Conservation (phyloP, 2,888 invertebrate genomes). For the Drosophila nigritarsus region DNA sequence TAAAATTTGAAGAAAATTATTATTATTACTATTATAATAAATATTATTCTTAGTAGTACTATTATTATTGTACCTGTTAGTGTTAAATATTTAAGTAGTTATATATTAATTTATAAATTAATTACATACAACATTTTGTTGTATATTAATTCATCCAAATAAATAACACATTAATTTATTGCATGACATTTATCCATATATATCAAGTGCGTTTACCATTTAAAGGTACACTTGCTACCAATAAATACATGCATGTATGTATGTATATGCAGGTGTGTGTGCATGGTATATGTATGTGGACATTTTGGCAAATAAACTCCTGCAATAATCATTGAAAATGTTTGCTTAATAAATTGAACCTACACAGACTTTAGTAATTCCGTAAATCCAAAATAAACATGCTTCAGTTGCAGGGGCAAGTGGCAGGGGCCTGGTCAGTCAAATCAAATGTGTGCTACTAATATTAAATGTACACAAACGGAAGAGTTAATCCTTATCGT, state of each 20-base stretch:
- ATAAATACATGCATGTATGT: neutral
- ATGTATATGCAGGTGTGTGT: too few species aligned
- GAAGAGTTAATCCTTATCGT: conserved; percentile 80
- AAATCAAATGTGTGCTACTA: conserved; percentile 78
- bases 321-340: conserved; percentile 36
- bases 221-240: neutral
- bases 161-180: neutral
- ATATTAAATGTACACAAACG: conserved; percentile 78
- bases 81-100: neutral
- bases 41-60: neutral
- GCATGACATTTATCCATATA: neutral
- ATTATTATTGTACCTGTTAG: neutral
- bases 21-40: neutral
- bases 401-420: neutral
- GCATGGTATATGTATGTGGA: neutral
- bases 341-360: conserved; percentile 73
- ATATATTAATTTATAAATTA: neutral
- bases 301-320: conserved; percentile 22
- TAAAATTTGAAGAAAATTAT: neutral
- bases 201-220: too few species aligned
- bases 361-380: conserved; percentile 65
- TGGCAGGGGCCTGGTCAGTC: neutral
- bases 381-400: conserved; percentile 70
- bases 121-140: neutral
- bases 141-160: neutral